Base-by-base conservation (phyloP, 2,797 vertebrate species). In the Pipistrellus pipistrellus region DNA sequence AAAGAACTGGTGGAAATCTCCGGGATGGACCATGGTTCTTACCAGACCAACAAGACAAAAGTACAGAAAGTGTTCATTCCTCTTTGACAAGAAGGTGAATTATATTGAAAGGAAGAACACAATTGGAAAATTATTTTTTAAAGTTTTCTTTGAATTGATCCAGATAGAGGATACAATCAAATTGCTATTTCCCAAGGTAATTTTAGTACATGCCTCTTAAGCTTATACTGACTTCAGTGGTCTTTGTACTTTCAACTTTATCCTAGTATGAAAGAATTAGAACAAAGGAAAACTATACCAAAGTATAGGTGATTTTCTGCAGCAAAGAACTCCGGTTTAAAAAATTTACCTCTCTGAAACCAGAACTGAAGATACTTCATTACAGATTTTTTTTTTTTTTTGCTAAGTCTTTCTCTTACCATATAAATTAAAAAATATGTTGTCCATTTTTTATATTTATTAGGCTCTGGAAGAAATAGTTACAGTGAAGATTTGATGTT, bases 331-430 rank as follows among this genome's bases (percentile, higher is more conserved):
- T 76, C 12, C 71, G n/a, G 20, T 32, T 95, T 53, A 64, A 83
- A 77, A 92, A 88, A 41, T 35, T n/a, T 62, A 51, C 5, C 4
- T 84, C 44, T 73, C 57, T 82, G n/a, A 96, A 77, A 80, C 35
- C 17, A 91, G 84, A 91, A 85, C 20, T 64, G 85, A 90, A 76
- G 51, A 77, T 38, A 66, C 4, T 66, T 86, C 35, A 77, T 44
- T 55, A 64, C 11, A 76, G 48, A 76, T 59, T 41, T 86, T 30
- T 30, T 46, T 88, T 83, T 68, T 27, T 10, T 46, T 14, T 13
- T 88, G 12, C 81, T 95, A 81, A 81, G 30, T 62, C 68, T 66
- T 93, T 89, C 17, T 23, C 8, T 88, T 77, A 81, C 20, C 38
- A 77, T 15, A 48, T 59, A 68, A 35, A 90, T 51, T 32, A 68